Evolutionary conservation across 2,888 invertebrate species (phyloP).

Genomic region (Dicyrtoma fusca): DNA sequence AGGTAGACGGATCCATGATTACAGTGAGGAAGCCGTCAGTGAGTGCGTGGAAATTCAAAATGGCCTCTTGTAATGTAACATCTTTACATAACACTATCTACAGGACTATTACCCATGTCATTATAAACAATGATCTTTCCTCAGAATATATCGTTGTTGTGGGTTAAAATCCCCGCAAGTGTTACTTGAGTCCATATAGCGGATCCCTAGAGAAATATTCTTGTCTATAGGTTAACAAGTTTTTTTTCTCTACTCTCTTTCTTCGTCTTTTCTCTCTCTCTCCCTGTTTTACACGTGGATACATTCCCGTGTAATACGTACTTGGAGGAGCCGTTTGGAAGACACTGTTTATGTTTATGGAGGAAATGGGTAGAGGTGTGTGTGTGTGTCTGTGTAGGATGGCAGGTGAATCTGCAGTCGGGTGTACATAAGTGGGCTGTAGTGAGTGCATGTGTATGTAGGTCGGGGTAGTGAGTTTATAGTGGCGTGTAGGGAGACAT

Average conservation of each 20-base stretch:
- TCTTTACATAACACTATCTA: background rate
- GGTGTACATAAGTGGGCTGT: too few relatives aligned
- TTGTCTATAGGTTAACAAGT: too few relatives aligned
- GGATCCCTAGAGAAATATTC: background rate
- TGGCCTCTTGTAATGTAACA: constrained; percentile 1
- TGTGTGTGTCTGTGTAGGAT: constrained; percentile 21
- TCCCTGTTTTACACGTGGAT: background rate
- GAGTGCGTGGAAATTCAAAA: background rate
- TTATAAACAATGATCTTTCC: constrained; percentile 20
- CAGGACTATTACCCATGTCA: constrained; percentile 1
- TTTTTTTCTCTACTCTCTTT: background rate
- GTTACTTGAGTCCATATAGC: background rate
- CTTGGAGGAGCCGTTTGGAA: background rate
- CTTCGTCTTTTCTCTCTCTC: background rate
- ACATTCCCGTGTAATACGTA: background rate
- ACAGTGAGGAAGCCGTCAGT: background rate
- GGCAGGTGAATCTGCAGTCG: constrained; percentile 24
- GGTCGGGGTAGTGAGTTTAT: background rate
- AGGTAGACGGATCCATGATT: background rate
- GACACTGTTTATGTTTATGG: background rate
- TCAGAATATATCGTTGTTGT: constrained; percentile 8
- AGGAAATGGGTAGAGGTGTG: background rate
- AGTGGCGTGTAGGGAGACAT: constrained; percentile 24
- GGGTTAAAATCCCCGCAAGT: constrained; percentile 18
- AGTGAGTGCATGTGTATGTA: background rate